Evolutionary conservation across 2,888 invertebrate species (phyloP), one percentile per base, ranked within the genome.

Genomic region (Drosophila neotestacea): DNA sequence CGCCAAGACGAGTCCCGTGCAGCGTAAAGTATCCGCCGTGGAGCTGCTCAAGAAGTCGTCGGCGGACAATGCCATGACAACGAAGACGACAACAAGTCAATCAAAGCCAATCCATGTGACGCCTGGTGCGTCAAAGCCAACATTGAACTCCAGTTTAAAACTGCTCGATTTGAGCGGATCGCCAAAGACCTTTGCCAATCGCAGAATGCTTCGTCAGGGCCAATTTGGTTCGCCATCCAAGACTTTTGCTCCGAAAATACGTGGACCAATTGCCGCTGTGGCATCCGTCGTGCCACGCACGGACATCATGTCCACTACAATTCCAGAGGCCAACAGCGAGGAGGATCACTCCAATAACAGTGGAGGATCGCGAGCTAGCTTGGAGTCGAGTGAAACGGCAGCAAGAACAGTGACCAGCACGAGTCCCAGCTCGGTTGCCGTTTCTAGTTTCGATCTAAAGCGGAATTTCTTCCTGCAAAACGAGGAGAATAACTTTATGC

Each of bases 271-370:
- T 28, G 68, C 71, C 10, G 70, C 42, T 5, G 85, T 81, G 32
- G 81, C 88, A 6, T 81, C 82, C 30, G 79, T 85, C 1, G 82
- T 87, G 46, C 85, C 89, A 47, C 93, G 97, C 83, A 96, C 96
- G 27, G 96, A 97, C 88, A 96, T 97, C 58, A 94, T 97, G 89
- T 96, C 97, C 44, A 96, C 96, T 48, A 96, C 97, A 64, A 97
- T 97, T 91, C 95, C 95, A 42, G 97, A 97, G 93, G 97, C 96
- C 79, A 94, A 94, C 85, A 86, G 96, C 87, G 96, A 96, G 89
- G 95, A 95, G 88, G 97, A 97, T 88, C 91, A 89, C 38, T 96
- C 96, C 79, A 95, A 94, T 81, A 94, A 94, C 1, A 94, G 94
- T 73, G 94, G 94, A 82, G 94, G 95, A 50, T 94, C 93, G 70